These are phyloP conservation scores for Nymphicus hollandicus DNA, from an alignment of 2,113 vertebrate species.

Conservation along the genomic window DNA sequence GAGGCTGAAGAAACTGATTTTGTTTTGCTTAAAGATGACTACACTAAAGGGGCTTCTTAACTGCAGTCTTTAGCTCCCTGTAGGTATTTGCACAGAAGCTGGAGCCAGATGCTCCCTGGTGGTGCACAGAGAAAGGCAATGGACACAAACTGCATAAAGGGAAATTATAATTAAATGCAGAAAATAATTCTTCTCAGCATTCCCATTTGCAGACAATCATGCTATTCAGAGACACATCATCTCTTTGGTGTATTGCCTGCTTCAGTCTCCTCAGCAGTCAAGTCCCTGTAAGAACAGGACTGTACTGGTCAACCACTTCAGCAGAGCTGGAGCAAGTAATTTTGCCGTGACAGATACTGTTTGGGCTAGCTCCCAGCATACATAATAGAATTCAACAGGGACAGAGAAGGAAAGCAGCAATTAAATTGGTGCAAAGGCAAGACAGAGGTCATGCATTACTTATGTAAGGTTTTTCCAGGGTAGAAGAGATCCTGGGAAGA, in stretches of 20 bases:
- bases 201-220: neutral
- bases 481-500: neutral
- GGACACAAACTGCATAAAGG: neutral
- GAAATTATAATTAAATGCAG: neutral
- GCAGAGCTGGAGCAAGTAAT: neutral
- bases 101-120: neutral
- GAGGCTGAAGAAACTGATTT: neutral
- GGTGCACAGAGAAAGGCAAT: rapidly evolving
- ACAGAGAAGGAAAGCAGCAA: neutral
- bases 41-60: neutral
- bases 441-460: neutral
- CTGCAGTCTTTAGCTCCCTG: neutral
- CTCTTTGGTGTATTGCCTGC: neutral
- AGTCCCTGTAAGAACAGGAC: rapidly evolving
- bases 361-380: neutral
- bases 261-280: neutral
- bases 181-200: neutral
- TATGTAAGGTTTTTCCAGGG: neutral
- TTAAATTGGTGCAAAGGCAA: neutral
- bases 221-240: rapidly evolving
- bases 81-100: neutral
- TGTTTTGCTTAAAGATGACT: neutral
- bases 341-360: rapidly evolving
- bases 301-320: neutral
- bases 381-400: neutral